Evolutionary conservation across 2,888 invertebrate species (phyloP).

Genomic region (Atethmia centrago): DNA sequence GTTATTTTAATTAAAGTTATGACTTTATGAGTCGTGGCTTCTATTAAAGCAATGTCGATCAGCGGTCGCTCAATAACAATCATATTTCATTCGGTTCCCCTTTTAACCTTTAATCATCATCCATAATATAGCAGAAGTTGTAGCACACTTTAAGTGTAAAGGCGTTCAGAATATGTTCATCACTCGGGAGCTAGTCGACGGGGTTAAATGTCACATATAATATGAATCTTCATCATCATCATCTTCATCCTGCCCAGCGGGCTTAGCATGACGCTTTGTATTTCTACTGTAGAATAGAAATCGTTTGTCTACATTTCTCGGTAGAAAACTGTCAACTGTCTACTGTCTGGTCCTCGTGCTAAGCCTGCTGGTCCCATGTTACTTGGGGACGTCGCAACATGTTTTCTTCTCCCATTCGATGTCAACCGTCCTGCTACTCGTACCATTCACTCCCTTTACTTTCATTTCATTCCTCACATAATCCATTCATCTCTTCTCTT

Average conservation of each 20-base stretch:
- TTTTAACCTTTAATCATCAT: neutral
- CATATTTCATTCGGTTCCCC: neutral
- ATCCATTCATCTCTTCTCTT: neutral
- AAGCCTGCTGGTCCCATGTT: no score
- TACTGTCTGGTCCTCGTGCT: no score
- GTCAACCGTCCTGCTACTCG: neutral
- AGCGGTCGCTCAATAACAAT: neutral
- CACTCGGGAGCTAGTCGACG: neutral
- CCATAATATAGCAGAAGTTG: neutral
- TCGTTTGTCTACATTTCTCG: no score
- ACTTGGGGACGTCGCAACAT: neutral
- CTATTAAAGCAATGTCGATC: conserved; percentile 1
- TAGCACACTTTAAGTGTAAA: neutral
- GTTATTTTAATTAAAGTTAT: neutral
- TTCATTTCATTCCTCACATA: neutral
- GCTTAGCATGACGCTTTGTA: no score
- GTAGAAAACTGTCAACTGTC: no score
- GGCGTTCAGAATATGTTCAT: neutral
- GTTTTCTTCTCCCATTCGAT: neutral
- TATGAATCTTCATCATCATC: neutral
- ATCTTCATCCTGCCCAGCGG: neutral
- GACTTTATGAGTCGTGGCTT: conserved; percentile 2
- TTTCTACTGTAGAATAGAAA: no score
- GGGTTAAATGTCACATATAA: neutral
- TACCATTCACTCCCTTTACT: neutral